Evolutionary conservation across 2,113 vertebrate genomes (phyloP).

Genomic region (Mirza zaza): DNA sequence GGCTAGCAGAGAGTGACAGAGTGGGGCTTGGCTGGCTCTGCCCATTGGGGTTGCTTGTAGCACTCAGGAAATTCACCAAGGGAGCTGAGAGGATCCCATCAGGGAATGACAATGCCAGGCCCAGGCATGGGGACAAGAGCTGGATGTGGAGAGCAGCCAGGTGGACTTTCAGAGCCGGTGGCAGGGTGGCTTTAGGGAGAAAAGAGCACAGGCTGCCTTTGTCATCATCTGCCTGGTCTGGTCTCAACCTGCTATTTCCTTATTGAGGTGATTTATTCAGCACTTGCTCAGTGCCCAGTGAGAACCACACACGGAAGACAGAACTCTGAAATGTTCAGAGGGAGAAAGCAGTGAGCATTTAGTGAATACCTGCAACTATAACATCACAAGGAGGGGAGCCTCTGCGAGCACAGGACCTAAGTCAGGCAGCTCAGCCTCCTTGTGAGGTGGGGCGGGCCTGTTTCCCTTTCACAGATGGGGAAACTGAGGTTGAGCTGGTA

Average conservation of each 20-base stretch:
- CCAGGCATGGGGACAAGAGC: too few species aligned
- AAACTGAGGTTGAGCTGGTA: not conserved
- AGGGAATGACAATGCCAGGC: not conserved
- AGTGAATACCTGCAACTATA: not conserved
- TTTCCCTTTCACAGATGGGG: not conserved
- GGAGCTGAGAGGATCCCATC: not conserved
- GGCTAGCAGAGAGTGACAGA: not conserved
- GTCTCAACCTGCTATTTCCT: not conserved
- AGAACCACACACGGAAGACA: fast-evolving
- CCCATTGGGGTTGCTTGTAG: not conserved
- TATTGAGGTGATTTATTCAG: not conserved
- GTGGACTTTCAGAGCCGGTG: not conserved
- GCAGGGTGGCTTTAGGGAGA: not conserved
- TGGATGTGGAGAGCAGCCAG: not conserved
- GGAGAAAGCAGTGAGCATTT: not conserved
- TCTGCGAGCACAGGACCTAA: not conserved
- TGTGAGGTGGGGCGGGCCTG: too few species aligned
- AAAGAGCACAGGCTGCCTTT: not conserved
- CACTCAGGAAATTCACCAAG: not conserved
- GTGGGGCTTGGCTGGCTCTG: not conserved
- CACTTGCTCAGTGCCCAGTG: not conserved
- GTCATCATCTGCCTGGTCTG: too few species aligned
- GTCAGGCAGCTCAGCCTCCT: not conserved
- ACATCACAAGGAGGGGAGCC: too few species aligned
- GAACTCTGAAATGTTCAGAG: not conserved